phyloP scores from a whole-genome alignment of 2,113 vertebrate species.

The Aptenodytes patagonicus region DNA sequence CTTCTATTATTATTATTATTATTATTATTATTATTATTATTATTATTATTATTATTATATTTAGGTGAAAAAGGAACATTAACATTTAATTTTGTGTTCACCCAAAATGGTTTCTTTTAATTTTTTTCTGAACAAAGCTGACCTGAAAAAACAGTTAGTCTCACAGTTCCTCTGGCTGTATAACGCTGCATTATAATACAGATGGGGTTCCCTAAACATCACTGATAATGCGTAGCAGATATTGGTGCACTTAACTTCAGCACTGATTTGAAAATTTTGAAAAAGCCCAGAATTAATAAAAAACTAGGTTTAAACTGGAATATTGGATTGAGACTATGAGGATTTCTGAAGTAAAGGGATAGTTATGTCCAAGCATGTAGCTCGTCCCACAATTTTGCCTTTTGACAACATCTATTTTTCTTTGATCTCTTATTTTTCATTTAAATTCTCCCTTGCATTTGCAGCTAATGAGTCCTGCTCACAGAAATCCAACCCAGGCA shows the following conservation, averaged over 20 bases:
- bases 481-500: not conserved
- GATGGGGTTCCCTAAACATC: not conserved
- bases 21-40: not conserved
- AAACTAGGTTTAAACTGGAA: not conserved
- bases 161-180: not conserved
- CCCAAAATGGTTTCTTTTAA: not conserved
- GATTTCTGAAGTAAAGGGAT: not conserved
- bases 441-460: not conserved
- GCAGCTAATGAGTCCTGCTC: not conserved
- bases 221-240: not conserved
- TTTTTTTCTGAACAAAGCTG: not conserved
- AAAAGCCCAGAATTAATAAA: not conserved
- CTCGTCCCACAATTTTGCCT: not conserved
- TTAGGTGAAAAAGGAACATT: not conserved
- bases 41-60: not conserved
- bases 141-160: not conserved
- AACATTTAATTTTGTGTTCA: not conserved
- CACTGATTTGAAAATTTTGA: not conserved
- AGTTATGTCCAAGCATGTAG: not conserved
- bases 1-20: not conserved
- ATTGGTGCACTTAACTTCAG: not conserved
- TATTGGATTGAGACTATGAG: not conserved
- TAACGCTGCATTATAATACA: not conserved
- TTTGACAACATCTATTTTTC: not conserved
- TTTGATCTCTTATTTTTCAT: not conserved